phyloP scores from a whole-genome alignment of 1,140 invertebrate genomes.

The Hylaeus anthracinus region DNA sequence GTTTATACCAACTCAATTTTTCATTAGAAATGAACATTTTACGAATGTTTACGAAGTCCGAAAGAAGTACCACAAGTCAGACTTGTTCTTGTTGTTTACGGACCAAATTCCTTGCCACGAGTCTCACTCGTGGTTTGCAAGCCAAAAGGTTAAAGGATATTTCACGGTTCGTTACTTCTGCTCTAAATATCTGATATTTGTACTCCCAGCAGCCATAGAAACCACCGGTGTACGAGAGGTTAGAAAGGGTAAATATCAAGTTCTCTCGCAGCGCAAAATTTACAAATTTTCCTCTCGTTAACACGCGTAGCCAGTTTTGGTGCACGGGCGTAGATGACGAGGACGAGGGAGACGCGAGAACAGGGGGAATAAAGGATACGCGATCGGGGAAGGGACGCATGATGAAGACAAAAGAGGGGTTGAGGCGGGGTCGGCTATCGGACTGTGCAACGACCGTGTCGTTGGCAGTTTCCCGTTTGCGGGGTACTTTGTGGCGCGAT shows the following conservation, averaged over 20 bases:
- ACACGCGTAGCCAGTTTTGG: constrained; percentile 1
- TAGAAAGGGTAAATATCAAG: background rate
- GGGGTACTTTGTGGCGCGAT: constrained; percentile 72
- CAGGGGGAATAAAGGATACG: constrained; percentile 10
- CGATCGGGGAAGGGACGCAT: background rate
- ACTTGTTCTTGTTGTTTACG: no score
- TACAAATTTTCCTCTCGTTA: background rate
- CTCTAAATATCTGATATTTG: no score
- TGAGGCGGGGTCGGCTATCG: constrained; percentile 58
- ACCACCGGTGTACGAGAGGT: constrained; percentile 41
- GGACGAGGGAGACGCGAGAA: background rate
- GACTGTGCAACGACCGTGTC: constrained; percentile 70
- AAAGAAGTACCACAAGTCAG: no score
- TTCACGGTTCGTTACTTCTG: no score
- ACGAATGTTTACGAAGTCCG: no score
- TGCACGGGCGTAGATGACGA: no score
- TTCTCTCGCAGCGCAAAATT: background rate
- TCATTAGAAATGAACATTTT: no score
- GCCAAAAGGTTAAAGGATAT: no score
- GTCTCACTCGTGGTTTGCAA: no score
- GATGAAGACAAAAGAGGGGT: constrained; percentile 27
- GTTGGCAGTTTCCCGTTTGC: constrained; percentile 71
- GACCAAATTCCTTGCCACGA: no score
- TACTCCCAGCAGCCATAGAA: no score
- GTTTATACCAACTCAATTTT: no score